Evolutionary conservation across 2,113 vertebrate species (phyloP).

Genomic region (Uria aalge): DNA sequence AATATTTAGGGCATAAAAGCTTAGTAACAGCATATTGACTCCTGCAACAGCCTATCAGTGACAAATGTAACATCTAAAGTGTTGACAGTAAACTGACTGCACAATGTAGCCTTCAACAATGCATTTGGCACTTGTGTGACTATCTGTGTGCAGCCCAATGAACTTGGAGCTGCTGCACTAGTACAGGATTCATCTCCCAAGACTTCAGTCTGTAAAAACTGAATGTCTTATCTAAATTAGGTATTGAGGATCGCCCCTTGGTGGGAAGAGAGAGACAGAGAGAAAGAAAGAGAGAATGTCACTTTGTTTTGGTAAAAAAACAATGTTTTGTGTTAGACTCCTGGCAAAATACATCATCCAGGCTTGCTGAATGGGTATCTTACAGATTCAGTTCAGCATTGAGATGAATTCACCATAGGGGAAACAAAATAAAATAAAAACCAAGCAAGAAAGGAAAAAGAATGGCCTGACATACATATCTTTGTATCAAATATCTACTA

Average conservation of each 20-base stretch:
- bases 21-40: neutral
- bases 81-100: conserved; percentile 34
- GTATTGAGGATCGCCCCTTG: neutral
- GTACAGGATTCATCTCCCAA: neutral
- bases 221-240: neutral
- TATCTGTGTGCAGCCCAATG: neutral
- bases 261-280: neutral
- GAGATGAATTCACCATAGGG: neutral
- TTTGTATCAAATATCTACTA: neutral
- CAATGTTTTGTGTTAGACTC: neutral
- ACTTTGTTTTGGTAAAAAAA: neutral
- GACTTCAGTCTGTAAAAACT: neutral
- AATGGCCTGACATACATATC: neutral
- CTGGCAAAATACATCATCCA: neutral
- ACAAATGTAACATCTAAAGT: neutral
- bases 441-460: neutral
- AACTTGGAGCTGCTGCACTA: neutral
- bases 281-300: neutral
- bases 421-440: neutral
- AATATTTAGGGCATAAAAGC: neutral
- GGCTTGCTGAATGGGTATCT: neutral
- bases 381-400: neutral
- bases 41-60: neutral
- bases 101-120: neutral
- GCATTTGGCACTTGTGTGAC: neutral